phyloP scores from a whole-genome alignment of 2,797 vertebrate genomes.

The Cynopterus sphinx region DNA sequence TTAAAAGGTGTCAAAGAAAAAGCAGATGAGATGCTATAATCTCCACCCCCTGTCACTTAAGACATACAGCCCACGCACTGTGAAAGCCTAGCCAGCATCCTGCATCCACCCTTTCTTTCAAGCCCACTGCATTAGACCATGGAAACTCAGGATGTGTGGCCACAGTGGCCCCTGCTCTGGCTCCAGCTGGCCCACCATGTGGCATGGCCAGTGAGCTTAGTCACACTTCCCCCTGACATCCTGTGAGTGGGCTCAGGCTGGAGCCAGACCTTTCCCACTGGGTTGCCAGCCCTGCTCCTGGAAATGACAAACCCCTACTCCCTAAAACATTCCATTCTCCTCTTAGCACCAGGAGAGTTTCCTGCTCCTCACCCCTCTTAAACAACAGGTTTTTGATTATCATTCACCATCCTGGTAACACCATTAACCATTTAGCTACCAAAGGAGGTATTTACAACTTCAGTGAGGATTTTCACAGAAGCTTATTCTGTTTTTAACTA shows the following conservation, averaged over 20 bases:
- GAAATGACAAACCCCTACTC: constrained; percentile 87
- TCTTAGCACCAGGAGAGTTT: constrained; percentile 86
- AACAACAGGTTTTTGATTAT: constrained; percentile 87
- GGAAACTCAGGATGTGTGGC: constrained; percentile 86
- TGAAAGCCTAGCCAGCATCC: constrained; percentile 80
- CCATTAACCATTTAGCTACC: constrained; percentile 87
- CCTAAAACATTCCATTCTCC: constrained; percentile 90
- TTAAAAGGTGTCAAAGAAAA: constrained; percentile 88
- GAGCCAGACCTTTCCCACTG: constrained; percentile 83
- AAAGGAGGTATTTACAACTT: constrained; percentile 46
- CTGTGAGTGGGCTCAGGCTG: constrained; percentile 85
- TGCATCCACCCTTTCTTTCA: constrained; percentile 80
- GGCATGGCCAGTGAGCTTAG: constrained; percentile 81
- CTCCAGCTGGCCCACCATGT: constrained; percentile 75
- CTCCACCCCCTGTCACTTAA: constrained; percentile 82
- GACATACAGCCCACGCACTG: constrained; percentile 82
- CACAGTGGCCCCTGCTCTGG: constrained; percentile 71
- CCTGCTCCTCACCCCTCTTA: constrained; percentile 86
- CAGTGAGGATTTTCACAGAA: neutral
- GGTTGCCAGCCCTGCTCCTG: constrained; percentile 87
- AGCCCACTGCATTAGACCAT: constrained; percentile 73
- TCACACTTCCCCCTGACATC: constrained; percentile 85
- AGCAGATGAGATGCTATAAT: constrained; percentile 80
- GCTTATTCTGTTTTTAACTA: neutral
- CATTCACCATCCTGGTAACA: constrained; percentile 86